Base-by-base conservation (phyloP, 2,888 invertebrate species). In the Entomobrya multifasciata region DNA sequence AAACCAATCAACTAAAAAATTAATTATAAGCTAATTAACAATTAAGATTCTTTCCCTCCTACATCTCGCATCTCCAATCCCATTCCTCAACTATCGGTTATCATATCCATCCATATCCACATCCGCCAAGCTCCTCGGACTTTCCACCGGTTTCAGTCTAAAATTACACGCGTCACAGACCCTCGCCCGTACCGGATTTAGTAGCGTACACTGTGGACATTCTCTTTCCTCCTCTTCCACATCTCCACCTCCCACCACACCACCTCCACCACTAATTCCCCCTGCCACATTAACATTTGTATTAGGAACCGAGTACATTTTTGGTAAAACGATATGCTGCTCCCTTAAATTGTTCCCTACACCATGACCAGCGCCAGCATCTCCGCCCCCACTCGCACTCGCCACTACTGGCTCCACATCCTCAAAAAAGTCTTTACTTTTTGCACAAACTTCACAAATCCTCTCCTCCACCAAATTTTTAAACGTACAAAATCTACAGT, bases 371-470 rank as follows among this genome's bases (percentile, higher is more conserved):
- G n/a, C n/a, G n/a, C 36, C 5, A 8, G 36, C 36, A 36, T 36
- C 8, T 4, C 8, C 44, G 6, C 41, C 36, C 3, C 27, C 20
- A n/a, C 20, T 11, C 15, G 22, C 15, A 22, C 44, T 27, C 1
- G 5, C 10, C 13, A 3, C 10, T 22, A 13, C n/a, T 15, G 77
- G 20, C 5, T 77, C 57, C 36, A 30, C 70, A 0, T 83, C 83
- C 8, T 78, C 84, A 13, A 36, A 67, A 76, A 88, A 89, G 60
- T 89, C 89, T 22, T 87, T 88, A 47, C 84, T 87, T 70, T 89
- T 89, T 11, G 86, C 81, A 78, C 89, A 89, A 20, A 89, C 57
- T 65, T 88, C 88, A 60, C 89, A 89, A 41, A 89, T 88, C 20
- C 77, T 57, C 17, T 87, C 81, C 36, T 76, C 72, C 1, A 11